A percentile compares a stretch with the other conserved stretches of the same genome.
Conservation (phyloP, 2,888 invertebrate species). For the Tryphoninae sp. region DNA sequence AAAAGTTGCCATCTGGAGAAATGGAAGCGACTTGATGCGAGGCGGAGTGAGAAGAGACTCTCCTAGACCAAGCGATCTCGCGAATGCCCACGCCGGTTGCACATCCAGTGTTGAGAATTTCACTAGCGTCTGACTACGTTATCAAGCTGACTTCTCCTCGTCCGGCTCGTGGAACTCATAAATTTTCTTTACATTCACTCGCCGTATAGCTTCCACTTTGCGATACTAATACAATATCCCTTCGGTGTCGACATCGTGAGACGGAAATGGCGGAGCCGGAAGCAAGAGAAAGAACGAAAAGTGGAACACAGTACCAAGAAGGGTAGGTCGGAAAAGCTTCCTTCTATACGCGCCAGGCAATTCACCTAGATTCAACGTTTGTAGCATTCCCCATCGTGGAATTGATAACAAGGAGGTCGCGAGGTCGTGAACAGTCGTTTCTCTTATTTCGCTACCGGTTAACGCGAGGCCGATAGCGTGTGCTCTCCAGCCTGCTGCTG, state of each 20-base stretch:
- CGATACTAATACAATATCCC: slow-evolving; percentile 54
- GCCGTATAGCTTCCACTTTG: slow-evolving; percentile 54
- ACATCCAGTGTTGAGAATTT: slow-evolving; percentile 17
- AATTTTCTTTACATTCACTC: slow-evolving; percentile 71
- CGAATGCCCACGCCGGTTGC: slow-evolving; percentile 27
- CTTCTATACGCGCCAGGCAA: slow-evolving; percentile 41
- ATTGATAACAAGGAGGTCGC: slow-evolving; percentile 59
- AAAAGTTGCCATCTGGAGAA: slow-evolving; percentile 53
- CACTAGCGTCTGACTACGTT: neutral
- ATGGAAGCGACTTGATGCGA: slow-evolving; percentile 20
- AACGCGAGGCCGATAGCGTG: slow-evolving; percentile 52
- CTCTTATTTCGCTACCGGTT: slow-evolving; percentile 57
- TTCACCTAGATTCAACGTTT: slow-evolving; percentile 56
- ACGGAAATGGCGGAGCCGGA: slow-evolving; percentile 14
- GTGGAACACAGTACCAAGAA: neutral
- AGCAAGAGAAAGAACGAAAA: neutral
- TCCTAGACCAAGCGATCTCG: slow-evolving; percentile 39
- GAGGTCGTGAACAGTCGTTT: slow-evolving; percentile 54
- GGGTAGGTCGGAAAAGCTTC: slow-evolving; percentile 29
- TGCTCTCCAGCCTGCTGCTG: slow-evolving; percentile 25
- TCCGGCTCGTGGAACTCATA: slow-evolving; percentile 65
- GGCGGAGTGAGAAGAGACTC: slow-evolving; percentile 30
- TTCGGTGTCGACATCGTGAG: neutral
- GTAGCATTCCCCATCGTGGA: slow-evolving; percentile 41
- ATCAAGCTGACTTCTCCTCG: slow-evolving; percentile 25